Conservation (phyloP, 2,113 vertebrate species). For the Clarias magur region DNA sequence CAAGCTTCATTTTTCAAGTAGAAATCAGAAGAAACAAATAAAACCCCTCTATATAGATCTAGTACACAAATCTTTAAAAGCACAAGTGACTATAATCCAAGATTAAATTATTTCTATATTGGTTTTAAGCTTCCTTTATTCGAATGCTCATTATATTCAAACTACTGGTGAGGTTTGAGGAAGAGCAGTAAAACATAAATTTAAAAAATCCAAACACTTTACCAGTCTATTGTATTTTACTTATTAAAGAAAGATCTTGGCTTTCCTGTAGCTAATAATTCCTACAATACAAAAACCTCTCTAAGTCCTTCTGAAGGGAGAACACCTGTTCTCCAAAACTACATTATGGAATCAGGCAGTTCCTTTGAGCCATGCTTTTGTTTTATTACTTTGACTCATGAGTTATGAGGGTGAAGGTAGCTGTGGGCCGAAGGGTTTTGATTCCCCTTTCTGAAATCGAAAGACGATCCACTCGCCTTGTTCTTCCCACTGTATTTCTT, state of each 20-base stretch:
- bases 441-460: slow-evolving; percentile 36
- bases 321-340: slow-evolving; percentile 47
- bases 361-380: slow-evolving; percentile 35
- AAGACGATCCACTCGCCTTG: slow-evolving; percentile 46
- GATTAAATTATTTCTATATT: not conserved
- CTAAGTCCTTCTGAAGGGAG: slow-evolving; percentile 17
- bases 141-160: not conserved
- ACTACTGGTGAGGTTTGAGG: not conserved
- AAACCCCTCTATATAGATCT: not conserved
- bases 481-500: slow-evolving; percentile 46
- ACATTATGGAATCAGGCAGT: slow-evolving; percentile 32
- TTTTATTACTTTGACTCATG: slow-evolving; percentile 44
- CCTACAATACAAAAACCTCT: not conserved
- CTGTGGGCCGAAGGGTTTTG: slow-evolving; percentile 50
- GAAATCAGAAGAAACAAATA: not conserved
- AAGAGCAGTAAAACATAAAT: not conserved
- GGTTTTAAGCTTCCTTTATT: not conserved
- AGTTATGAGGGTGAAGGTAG: slow-evolving; percentile 47
- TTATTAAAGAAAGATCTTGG: not conserved
- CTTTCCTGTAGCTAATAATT: not conserved
- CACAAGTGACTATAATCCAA: not conserved
- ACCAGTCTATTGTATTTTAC: not conserved
- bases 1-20: not conserved
- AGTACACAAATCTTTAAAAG: not conserved
- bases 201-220: not conserved